Base-by-base conservation (phyloP, 2,888 invertebrate species). In the Lepidocyrtinus sp. region DNA sequence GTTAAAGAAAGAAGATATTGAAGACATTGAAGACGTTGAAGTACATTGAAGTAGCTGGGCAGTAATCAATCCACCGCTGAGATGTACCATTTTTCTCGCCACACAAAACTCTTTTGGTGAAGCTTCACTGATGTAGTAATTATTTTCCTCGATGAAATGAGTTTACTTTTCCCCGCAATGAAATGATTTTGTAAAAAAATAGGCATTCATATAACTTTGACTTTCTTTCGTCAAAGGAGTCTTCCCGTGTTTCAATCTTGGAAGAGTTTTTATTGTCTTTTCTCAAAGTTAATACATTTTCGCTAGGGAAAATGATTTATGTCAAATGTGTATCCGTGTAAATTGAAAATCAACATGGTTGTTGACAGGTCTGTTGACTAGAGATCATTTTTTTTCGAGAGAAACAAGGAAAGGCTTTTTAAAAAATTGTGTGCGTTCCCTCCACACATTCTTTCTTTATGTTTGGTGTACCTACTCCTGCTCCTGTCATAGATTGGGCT, bases 321-420 rank as follows among this genome's bases (percentile, higher is more conserved):
- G 75, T 71, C 80, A 70, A 36, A 22, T 55, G 61, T 50, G 74
- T 69, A 45, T 36, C 7, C 70, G 50, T 80, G 74, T 80, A 80
- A 74, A 78, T 78, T 73, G 78, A 78, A 70, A 75, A 80, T 65
- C 75, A 80, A 75, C 80, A 80, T 69, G 70, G 61, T 65, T 80
- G 80, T 61, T 80, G 80, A 80, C 80, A 80, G 71, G 15, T 71
- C 64, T 59, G 70, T 75, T 75, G 59, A 71, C 75, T 80, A 70
- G 74, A 70, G 69, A 74, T 75, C 25, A 75, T 74, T 75, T 36
- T 36, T 75, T 74, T 25, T 62, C 67, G 63, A 64, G 24, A 19
- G 62, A 61, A 75, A 80, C 80, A 80, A 65, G 19, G 61, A 70
- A 75, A 80, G 70, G 75, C 70, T 80, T 80, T 75, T 75, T 65